These are phyloP conservation scores for Zophobas morio DNA, from an alignment of 1,140 invertebrate species.

Conservation along the genomic window DNA sequence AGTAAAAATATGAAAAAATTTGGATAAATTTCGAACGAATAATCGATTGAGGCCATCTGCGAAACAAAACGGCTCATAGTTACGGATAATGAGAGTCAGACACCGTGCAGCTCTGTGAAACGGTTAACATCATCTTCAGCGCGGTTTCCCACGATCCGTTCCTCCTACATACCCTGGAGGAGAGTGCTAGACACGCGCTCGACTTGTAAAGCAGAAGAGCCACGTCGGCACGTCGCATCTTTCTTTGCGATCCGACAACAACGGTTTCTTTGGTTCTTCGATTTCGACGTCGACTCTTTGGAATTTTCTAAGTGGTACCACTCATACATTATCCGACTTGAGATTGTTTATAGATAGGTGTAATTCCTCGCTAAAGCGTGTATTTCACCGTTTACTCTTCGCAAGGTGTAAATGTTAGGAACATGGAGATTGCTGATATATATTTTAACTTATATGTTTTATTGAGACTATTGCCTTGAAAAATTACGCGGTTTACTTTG, in stretches of 20 bases:
- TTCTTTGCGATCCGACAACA: not conserved
- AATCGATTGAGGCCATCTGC: constrained; percentile 38
- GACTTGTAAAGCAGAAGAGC: constrained; percentile 10
- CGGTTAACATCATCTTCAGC: constrained; percentile 49
- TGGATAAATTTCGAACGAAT: constrained; percentile 22
- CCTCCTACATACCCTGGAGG: constrained; percentile 59
- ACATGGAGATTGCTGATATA: constrained; percentile 50
- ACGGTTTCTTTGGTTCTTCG: not conserved
- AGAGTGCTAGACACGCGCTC: constrained; percentile 58
- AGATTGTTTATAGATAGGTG: constrained; percentile 52
- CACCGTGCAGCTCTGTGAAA: constrained; percentile 22
- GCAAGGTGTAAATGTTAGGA: constrained; percentile 53
- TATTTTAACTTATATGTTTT: constrained; percentile 1
- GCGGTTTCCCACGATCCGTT: constrained; percentile 55
- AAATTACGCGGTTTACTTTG: not conserved
- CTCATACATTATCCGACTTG: constrained; percentile 41
- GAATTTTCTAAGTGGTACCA: constrained; percentile 24
- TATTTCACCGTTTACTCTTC: constrained; percentile 50
- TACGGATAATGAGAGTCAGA: constrained; percentile 30
- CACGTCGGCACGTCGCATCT: constrained; percentile 1
- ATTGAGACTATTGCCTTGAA: not conserved
- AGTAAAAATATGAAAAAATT: constrained; percentile 2
- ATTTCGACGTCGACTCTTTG: not conserved
- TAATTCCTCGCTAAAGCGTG: constrained; percentile 47
- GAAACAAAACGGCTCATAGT: constrained; percentile 20